Conservation (phyloP, 2,113 vertebrate genomes). For the Reinhardtius hippoglossoides region DNA sequence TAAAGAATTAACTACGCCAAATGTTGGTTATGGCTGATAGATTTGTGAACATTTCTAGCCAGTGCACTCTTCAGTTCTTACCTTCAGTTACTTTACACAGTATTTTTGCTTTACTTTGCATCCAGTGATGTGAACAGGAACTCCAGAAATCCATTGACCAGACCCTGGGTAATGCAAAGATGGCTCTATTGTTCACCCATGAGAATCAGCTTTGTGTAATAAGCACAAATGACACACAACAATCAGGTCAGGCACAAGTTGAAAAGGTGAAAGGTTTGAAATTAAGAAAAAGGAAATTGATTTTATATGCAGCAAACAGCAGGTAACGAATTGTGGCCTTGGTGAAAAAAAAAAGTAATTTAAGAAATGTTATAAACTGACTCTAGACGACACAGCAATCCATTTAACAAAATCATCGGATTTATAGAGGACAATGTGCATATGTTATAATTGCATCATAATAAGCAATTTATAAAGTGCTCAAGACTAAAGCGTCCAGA, state of each 20-base stretch:
- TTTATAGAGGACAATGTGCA: background rate
- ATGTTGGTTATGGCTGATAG: too few species aligned
- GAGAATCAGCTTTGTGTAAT: constrained; percentile 43
- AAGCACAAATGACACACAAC: constrained; percentile 24
- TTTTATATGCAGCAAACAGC: background rate
- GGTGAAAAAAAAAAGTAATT: too few species aligned
- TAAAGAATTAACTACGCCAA: too few species aligned
- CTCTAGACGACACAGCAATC: background rate
- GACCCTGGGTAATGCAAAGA: constrained; percentile 47
- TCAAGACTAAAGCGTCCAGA: too few species aligned
- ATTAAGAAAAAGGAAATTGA: background rate
- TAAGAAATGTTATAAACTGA: background rate
- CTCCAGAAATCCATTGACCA: constrained; percentile 4
- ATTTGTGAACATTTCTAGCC: too few species aligned
- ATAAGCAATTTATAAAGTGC: too few species aligned
- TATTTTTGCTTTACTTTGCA: background rate
- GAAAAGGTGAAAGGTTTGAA: constrained; percentile 22
- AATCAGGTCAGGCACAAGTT: constrained; percentile 8
- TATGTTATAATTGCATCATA: too few species aligned
- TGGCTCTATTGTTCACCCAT: constrained; percentile 40
- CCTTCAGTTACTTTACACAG: background rate
- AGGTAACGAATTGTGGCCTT: background rate
- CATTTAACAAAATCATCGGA: background rate
- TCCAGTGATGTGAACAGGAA: background rate
- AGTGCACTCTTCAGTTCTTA: background rate